These are phyloP conservation scores for Euphydryas editha DNA, from an alignment of 2,888 invertebrate species.

Conservation along the genomic window DNA sequence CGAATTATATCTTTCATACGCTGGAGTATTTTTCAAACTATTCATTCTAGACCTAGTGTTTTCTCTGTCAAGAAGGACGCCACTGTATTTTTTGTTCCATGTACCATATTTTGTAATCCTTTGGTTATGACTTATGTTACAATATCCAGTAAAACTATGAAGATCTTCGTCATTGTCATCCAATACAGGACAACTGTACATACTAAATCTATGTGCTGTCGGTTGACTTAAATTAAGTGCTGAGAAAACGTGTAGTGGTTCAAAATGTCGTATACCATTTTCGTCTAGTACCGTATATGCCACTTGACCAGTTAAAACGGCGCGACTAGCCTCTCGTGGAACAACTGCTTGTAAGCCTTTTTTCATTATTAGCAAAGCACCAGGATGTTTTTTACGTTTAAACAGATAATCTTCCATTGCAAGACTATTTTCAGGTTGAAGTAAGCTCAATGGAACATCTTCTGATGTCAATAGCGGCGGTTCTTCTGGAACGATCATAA, in stretches of 20 bases:
- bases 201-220: constrained; percentile 86
- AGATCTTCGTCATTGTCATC: constrained; percentile 79
- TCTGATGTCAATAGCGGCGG: constrained; percentile 84
- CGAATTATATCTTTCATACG: constrained; percentile 80
- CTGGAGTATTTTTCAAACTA: constrained; percentile 82
- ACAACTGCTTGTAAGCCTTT: constrained; percentile 90
- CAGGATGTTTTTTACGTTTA: constrained; percentile 82
- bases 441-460: constrained; percentile 87
- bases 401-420: constrained; percentile 90
- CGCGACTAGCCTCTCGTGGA: constrained; percentile 89
- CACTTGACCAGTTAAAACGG: constrained; percentile 89
- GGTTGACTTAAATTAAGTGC: constrained; percentile 87
- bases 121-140: constrained; percentile 76
- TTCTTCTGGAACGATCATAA: constrained; percentile 87
- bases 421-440: constrained; percentile 87
- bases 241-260: constrained; percentile 89
- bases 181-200: constrained; percentile 85
- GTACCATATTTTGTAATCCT: constrained; percentile 77
- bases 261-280: constrained; percentile 89
- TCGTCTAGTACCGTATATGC: constrained; percentile 91
- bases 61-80: constrained; percentile 71
- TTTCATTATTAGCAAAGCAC: constrained; percentile 88
- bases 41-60: constrained; percentile 71
- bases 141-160: constrained; percentile 74
- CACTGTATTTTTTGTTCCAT: constrained; percentile 70